Conservation (phyloP, 92 coral and sea anemone species). For the Phenganax marumi region DNA sequence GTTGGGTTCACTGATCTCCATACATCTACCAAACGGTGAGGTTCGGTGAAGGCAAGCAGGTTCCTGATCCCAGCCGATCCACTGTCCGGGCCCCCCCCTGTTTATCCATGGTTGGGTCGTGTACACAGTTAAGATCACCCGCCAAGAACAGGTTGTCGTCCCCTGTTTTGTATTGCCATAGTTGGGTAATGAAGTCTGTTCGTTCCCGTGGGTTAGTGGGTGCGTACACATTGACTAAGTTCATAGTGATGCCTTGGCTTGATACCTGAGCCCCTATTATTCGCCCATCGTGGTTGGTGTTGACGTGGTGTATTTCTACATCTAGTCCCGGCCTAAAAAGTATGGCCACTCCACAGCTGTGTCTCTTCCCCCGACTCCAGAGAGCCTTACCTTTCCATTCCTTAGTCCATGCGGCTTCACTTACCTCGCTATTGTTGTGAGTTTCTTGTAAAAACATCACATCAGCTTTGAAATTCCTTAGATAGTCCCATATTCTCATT, state of each 20-base stretch:
- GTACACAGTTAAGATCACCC: constrained; percentile 52
- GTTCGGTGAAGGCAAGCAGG: not conserved
- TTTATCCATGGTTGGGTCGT: constrained; percentile 1
- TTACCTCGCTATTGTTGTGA: not conserved
- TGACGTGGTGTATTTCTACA: not conserved
- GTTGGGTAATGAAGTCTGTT: constrained; percentile 2
- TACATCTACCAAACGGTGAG: not conserved
- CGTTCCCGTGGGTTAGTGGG: constrained; percentile 27
- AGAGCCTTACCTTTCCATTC: constrained; percentile 19
- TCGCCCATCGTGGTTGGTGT: constrained; percentile 14
- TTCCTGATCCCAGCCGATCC: not conserved
- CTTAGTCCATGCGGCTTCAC: not conserved
- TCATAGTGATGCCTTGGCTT: too few species aligned
- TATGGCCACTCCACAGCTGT: too few species aligned
- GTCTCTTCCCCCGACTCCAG: too few species aligned
- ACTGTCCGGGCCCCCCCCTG: not conserved
- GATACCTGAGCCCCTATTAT: not conserved
- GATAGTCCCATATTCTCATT: not conserved
- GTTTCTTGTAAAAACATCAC: not conserved
- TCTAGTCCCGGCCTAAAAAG: not conserved
- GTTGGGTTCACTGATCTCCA: constrained; percentile 21
- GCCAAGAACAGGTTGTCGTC: not conserved
- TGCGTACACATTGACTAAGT: constrained; percentile 42
- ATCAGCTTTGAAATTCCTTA: not conserved
- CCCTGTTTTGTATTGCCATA: constrained; percentile 16